Conservation (phyloP, 2,797 vertebrate species). For the Antrozous pallidus region DNA sequence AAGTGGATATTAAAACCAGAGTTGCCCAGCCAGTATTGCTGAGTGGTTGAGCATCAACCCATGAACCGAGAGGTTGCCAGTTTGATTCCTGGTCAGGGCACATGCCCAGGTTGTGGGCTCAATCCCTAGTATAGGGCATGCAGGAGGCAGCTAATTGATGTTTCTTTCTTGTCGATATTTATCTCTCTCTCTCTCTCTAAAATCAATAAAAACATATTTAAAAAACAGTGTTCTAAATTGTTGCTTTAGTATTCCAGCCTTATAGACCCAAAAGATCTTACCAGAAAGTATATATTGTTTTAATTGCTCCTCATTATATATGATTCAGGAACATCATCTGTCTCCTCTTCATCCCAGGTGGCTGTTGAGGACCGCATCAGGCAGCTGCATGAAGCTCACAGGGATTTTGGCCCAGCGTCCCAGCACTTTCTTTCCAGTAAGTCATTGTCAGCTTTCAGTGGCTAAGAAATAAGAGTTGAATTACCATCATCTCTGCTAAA, state of each 20-base stretch:
- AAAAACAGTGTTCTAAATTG: neutral
- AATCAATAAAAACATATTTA: too few species aligned
- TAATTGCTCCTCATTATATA: constrained; percentile 55
- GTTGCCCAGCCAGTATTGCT: neutral
- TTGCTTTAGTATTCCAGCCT: constrained; percentile 42
- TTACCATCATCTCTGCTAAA: constrained; percentile 29
- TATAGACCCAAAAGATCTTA: constrained; percentile 35
- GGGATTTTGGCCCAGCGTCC: constrained; percentile 90
- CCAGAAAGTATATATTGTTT: constrained; percentile 34
- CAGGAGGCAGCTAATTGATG: too few species aligned
- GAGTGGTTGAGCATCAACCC: too few species aligned
- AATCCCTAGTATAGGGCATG: too few species aligned
- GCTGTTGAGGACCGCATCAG: constrained; percentile 92
- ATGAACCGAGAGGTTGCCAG: too few species aligned
- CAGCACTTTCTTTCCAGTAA: constrained; percentile 93
- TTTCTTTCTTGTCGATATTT: too few species aligned
- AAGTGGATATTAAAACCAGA: constrained; percentile 33
- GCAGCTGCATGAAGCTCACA: constrained; percentile 93
- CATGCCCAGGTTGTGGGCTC: too few species aligned
- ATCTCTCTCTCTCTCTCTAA: too few species aligned
- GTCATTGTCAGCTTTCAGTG: constrained; percentile 74
- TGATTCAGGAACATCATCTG: constrained; percentile 47
- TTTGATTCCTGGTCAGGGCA: too few species aligned
- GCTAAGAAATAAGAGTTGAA: constrained; percentile 44
- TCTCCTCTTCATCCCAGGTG: constrained; percentile 84